These are phyloP conservation scores for Scelioninae gen. 2 DNA, from an alignment of 2,888 invertebrate genomes.

Conservation along the genomic window DNA sequence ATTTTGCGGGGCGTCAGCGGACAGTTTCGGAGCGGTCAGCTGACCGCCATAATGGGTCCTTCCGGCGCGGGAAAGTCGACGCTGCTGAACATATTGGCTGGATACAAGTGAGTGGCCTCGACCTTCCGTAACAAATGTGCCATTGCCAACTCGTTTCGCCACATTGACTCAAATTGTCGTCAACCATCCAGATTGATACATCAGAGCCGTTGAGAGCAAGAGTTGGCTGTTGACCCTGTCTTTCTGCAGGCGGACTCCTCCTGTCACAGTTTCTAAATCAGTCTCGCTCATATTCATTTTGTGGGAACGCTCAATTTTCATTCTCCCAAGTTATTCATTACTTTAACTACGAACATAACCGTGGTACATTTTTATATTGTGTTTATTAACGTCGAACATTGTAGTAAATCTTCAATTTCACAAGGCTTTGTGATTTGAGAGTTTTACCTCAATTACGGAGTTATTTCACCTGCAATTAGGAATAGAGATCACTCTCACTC, in stretches of 20 bases:
- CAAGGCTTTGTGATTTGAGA: too few species aligned
- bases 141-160: constrained; percentile 23
- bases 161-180: constrained; percentile 24
- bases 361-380: too few species aligned
- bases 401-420: too few species aligned
- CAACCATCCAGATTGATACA: constrained; percentile 17
- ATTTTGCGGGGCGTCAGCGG: constrained; percentile 89
- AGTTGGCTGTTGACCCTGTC: constrained; percentile 31
- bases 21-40: constrained; percentile 88
- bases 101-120: constrained; percentile 85
- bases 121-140: constrained; percentile 37
- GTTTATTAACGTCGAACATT: too few species aligned
- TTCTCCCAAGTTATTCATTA: too few species aligned
- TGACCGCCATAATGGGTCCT: constrained; percentile 94
- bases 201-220: constrained; percentile 24
- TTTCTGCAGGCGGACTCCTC: constrained; percentile 2
- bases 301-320: too few species aligned
- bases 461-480: too few species aligned
- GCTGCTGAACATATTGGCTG: constrained; percentile 90
- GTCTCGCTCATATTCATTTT: too few species aligned
- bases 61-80: constrained; percentile 96
- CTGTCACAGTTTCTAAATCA: too few species aligned
- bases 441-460: too few species aligned
- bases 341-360: too few species aligned
- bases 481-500: too few species aligned